Conservation (phyloP, 2,797 vertebrate genomes). For the Xerus rutilus region DNA sequence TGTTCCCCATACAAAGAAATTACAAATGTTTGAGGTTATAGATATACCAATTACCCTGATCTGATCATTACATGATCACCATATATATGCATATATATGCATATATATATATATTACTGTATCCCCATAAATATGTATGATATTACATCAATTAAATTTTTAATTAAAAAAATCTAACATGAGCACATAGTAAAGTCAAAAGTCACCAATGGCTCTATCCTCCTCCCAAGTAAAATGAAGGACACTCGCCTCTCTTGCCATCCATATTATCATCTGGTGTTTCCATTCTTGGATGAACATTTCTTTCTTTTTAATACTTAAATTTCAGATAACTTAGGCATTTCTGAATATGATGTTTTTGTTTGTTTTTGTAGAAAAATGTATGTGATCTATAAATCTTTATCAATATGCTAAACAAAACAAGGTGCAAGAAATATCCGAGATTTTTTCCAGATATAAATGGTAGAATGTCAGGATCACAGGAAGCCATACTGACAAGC, state of each 20-base stretch:
- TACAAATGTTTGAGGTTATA: background rate
- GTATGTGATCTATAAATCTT: background rate
- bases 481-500: background rate
- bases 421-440: background rate
- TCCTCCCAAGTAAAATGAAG: background rate
- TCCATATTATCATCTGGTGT: background rate
- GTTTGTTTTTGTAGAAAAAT: background rate
- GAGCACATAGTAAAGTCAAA: slow-evolving; percentile 8
- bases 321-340: background rate
- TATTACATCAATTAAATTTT: background rate
- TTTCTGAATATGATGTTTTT: background rate
- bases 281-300: slow-evolving; percentile 36
- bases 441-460: background rate
- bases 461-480: background rate
- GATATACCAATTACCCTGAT: background rate
- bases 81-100: background rate
- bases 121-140: background rate
- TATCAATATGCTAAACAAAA: slow-evolving; percentile 18
- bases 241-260: background rate
- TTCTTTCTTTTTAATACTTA: slow-evolving; percentile 26
- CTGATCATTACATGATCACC: background rate
- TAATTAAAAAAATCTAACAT: background rate
- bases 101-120: background rate
- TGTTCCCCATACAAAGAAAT: background rate
- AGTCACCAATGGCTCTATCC: background rate